Percentiles rank a stretch among this genome's conserved stretches.
Conservation (phyloP, 2,797 vertebrate species). For the Sarcophilus harrisii region DNA sequence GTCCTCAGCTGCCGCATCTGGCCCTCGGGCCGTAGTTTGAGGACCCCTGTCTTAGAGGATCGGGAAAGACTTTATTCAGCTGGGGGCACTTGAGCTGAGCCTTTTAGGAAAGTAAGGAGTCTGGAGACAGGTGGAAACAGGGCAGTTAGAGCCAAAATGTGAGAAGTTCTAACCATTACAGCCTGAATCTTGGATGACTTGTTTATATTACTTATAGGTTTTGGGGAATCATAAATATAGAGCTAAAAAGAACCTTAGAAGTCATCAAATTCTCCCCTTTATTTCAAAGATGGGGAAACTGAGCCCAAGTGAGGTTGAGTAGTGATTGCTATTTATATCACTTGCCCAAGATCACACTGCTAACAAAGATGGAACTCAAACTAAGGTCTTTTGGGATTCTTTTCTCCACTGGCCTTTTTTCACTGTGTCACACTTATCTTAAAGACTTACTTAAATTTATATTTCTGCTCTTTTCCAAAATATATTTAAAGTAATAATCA, state of each 20-base stretch:
- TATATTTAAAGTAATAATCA: neutral
- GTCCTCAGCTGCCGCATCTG: too few relatives aligned
- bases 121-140: neutral
- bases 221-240: neutral
- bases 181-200: neutral
- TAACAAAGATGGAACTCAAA: neutral
- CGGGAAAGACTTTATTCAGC: neutral
- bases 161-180: neutral
- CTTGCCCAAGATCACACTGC: neutral
- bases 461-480: neutral
- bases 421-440: neutral
- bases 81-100: neutral
- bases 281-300: neutral
- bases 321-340: neutral
- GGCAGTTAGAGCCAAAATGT: neutral
- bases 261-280: neutral
- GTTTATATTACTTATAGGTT: neutral
- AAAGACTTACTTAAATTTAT: neutral
- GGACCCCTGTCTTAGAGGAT: too few relatives aligned
- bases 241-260: neutral
- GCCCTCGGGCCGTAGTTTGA: too few relatives aligned
- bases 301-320: neutral
- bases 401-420: neutral
- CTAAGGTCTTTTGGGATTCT: neutral
- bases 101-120: neutral